These are phyloP conservation scores for Leptopilina drosophilae DNA, from an alignment of 2,888 invertebrate species.

Conservation along the genomic window DNA sequence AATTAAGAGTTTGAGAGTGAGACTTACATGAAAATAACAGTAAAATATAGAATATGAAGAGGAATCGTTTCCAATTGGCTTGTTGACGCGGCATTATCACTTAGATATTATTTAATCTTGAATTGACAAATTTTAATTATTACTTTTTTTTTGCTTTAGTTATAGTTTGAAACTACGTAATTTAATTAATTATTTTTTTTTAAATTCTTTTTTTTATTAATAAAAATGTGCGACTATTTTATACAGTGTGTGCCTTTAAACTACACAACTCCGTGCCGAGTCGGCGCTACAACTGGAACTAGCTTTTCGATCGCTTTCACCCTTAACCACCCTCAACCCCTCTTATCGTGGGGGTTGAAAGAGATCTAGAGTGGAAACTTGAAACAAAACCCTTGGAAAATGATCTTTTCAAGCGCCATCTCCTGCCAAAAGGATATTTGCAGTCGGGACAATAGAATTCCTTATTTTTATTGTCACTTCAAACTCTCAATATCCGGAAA, in stretches of 20 bases:
- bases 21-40: conserved; percentile 75
- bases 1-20: conserved; percentile 26
- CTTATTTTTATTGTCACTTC: background rate
- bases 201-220: conserved; percentile 46
- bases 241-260: conserved; percentile 75
- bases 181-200: conserved; percentile 45
- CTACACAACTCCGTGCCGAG: conserved; percentile 75
- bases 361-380: conserved; percentile 21
- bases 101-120: conserved; percentile 42
- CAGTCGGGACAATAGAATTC: background rate
- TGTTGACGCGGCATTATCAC: conserved; percentile 68
- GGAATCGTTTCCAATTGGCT: conserved; percentile 70
- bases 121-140: conserved; percentile 40
- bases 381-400: conserved; percentile 17
- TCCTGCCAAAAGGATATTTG: conserved; percentile 20
- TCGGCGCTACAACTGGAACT: conserved; percentile 75
- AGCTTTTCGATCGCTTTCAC: conserved; percentile 57
- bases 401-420: conserved; percentile 27
- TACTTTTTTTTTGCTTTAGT: background rate
- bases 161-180: conserved; percentile 54
- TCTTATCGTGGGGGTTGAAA: conserved; percentile 27
- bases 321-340: conserved; percentile 55
- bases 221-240: conserved; percentile 73
- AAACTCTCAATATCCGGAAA: background rate
- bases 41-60: conserved; percentile 72